Evolutionary conservation across 2,797 vertebrate species (phyloP), one percentile per base, ranked within the genome.

Genomic region (Parauchenoglanis punctatus): DNA sequence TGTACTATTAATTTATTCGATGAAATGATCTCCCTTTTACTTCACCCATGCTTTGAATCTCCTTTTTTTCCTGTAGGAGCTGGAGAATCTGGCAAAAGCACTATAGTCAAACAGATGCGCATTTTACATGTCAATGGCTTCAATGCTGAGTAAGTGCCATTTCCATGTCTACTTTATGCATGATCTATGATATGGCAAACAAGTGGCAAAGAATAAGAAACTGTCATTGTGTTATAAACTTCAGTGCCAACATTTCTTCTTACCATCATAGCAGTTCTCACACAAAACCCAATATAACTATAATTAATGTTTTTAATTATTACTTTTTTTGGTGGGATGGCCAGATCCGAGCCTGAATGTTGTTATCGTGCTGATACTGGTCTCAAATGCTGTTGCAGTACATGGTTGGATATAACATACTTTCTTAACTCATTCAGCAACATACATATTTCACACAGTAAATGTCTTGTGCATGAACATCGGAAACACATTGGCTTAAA

Each of bases 81-180:
- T 90, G 98, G 98, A 92, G 98, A 99, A 95, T 99, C 98, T 25
- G 98, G 98, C 93, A 99, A 99, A 93, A 99, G 98, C 95, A 99
- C 98, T 94, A 99, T 99, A 96, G 98, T 99, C 93, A 99, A 99
- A 94, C 98, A 99, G 93, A 99, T 99, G 98, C 95, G 98, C 94
- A 99, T 99, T 96, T 94, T 99, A 93, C 98, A 99, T 90, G 98
- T 99, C 88, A 98, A 99, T 92, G 98, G 98, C 95, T 99, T 99
- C 96, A 99, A 99, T 91, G 97, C 98, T 95, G 98, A 99, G 98
- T 99, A 97, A 99, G 98, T 98, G 90, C 18, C 28, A 28, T 46
- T 86, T 81, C 17, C 58, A 77, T 31, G 52, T 77, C 75, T 56
- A 31, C n/a, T 20, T 56, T 84, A 56, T 52, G 28, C 75, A 78